A percentile compares a stretch with the other conserved stretches of the same genome.
Conservation (phyloP, 1,140 invertebrate genomes). For the Glossosoma conforme region DNA sequence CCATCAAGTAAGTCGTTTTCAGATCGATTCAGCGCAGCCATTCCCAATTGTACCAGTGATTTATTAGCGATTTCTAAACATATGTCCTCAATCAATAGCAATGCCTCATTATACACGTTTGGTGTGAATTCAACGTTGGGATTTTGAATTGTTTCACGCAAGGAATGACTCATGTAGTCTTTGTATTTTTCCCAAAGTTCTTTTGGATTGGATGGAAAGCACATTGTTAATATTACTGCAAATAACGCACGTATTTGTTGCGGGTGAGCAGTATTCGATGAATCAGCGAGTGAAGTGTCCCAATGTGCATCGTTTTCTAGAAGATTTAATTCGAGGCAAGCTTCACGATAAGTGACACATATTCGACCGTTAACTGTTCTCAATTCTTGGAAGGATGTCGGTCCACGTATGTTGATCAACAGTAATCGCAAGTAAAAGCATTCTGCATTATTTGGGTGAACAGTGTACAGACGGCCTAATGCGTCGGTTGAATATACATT, state of each 20-base stretch:
- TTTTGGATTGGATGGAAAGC: slow-evolving; percentile 27
- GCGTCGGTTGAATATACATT: background rate
- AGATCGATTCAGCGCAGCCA: too few species aligned
- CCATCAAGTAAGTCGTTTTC: too few species aligned
- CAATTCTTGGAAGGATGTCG: background rate
- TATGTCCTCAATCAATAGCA: too few species aligned
- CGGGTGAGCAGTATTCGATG: slow-evolving; percentile 35
- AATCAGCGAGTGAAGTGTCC: slow-evolving; percentile 41
- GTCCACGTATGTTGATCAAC: background rate
- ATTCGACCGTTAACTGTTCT: slow-evolving; percentile 19
- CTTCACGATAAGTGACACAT: background rate
- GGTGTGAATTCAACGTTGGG: too few species aligned
- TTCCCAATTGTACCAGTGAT: too few species aligned
- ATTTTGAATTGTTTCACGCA: too few species aligned
- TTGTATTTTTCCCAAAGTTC: slow-evolving; percentile 38
- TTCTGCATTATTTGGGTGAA: slow-evolving; percentile 1
- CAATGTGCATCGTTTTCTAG: slow-evolving; percentile 37
- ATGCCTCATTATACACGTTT: too few species aligned
- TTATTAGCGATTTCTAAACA: too few species aligned
- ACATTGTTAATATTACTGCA: slow-evolving; percentile 1
- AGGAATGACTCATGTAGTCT: slow-evolving; percentile 30
- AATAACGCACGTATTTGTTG: slow-evolving; percentile 11
- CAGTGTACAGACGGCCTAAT: background rate
- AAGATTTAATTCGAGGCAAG: slow-evolving; percentile 23
- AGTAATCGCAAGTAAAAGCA: slow-evolving; percentile 1